These are phyloP conservation scores for Crocuta crocuta DNA, from an alignment of 2,113 vertebrate species.

Conservation along the genomic window DNA sequence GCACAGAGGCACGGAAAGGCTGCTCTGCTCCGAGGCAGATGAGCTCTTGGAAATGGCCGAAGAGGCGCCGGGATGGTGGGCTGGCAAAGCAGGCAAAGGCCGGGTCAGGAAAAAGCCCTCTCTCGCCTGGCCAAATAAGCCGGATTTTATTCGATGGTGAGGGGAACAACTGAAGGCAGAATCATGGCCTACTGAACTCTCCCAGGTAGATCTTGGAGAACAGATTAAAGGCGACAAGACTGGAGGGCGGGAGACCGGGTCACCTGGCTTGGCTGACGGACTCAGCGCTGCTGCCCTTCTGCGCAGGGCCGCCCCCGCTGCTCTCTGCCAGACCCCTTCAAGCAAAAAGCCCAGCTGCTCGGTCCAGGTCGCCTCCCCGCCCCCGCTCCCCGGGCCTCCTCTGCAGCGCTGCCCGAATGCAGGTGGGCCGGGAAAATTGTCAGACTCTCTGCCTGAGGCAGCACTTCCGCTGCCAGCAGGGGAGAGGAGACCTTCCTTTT, in stretches of 20 bases:
- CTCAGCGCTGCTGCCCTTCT: not conserved
- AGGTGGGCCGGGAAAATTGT: not conserved
- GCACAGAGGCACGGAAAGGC: not conserved
- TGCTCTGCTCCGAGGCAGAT: not conserved
- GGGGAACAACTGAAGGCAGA: not conserved
- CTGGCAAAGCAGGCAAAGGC: not conserved
- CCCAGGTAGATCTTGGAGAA: not conserved
- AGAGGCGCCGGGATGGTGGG: not conserved
- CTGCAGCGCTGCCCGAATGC: not conserved
- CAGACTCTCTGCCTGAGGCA: not conserved
- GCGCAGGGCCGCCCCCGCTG: fast-evolving
- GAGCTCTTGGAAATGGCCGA: not conserved
- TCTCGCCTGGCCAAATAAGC: not conserved
- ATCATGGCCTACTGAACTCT: not conserved
- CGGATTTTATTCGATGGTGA: not conserved
- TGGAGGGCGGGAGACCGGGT: not conserved
- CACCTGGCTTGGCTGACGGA: not conserved
- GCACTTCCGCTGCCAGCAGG: not conserved
- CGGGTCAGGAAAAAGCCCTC: not conserved
- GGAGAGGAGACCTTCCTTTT: constrained; percentile 55
- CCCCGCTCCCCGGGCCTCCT: not conserved
- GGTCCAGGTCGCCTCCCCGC: not conserved
- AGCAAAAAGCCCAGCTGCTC: not conserved
- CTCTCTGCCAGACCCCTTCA: not conserved
- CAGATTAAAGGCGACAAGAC: not conserved